Evolutionary conservation across 1,140 invertebrate genomes (phyloP).

Genomic region (Glossosoma conforme): DNA sequence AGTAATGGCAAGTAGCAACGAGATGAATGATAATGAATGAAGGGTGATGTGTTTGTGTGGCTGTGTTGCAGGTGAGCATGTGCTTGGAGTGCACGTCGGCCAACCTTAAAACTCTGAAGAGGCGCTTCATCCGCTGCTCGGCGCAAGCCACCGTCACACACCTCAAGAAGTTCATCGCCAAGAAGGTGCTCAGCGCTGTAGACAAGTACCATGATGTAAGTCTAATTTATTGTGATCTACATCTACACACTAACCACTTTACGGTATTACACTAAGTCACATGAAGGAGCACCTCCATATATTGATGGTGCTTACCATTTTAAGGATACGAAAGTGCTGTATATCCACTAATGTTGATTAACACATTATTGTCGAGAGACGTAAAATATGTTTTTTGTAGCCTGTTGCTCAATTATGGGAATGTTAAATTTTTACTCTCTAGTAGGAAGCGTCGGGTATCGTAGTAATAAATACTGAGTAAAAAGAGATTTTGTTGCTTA

Average conservation of each 20-base stretch:
- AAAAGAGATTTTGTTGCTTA: too few species aligned
- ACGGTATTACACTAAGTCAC: not conserved
- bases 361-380: not conserved
- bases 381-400: not conserved
- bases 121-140: constrained; percentile 89
- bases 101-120: constrained; percentile 77
- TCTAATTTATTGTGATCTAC: not conserved
- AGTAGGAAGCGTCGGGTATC: too few species aligned
- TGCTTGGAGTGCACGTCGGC: constrained; percentile 82
- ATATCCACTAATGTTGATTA: not conserved
- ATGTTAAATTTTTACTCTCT: too few species aligned
- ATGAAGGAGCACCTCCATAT: not conserved
- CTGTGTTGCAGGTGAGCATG: constrained; percentile 68
- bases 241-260: not conserved
- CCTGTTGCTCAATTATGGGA: constrained; percentile 1
- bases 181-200: constrained; percentile 85
- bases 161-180: constrained; percentile 95
- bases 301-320: not conserved
- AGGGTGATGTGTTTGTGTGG: not conserved
- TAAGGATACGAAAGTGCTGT: not conserved
- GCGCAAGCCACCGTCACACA: constrained; percentile 95
- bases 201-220: constrained; percentile 94
- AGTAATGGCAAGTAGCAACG: too few species aligned
- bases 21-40: too few species aligned
- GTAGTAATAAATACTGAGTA: too few species aligned